Evolutionary conservation across 2,797 vertebrate species (phyloP).

Genomic region (Eleutherodactylus coqui): DNA sequence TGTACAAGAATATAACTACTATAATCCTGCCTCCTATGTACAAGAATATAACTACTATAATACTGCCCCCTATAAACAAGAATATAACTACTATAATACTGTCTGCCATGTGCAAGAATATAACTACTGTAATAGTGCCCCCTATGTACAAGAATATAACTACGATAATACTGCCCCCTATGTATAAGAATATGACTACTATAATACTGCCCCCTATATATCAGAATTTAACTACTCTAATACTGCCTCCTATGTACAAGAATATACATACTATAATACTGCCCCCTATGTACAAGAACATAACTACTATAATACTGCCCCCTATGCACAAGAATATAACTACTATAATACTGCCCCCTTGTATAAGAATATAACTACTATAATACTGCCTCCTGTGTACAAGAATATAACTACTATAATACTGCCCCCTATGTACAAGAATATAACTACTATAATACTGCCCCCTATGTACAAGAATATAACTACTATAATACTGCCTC

Average conservation of each 20-base stretch:
- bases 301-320: not conserved
- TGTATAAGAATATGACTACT: not conserved
- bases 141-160: conserved; percentile 9
- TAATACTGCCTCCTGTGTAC: conserved; percentile 1
- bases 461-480: not conserved
- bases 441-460: conserved; percentile 13
- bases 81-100: conserved; percentile 14
- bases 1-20: conserved; percentile 7
- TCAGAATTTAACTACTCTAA: not conserved
- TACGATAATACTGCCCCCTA: not conserved
- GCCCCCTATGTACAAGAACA: not conserved
- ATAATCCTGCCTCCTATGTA: not conserved
- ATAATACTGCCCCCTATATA: not conserved
- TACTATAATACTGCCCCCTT: not conserved
- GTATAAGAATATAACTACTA: conserved; percentile 12
- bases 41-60: conserved; percentile 20
- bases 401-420: conserved; percentile 20
- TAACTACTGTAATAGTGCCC: conserved; percentile 11
- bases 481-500: conserved; percentile 9
- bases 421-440: not conserved
- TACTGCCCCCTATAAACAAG: not conserved
- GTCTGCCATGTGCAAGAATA: not conserved
- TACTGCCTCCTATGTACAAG: conserved; percentile 2
- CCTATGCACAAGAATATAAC: conserved; percentile 1
- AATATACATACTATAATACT: conserved; percentile 16